phyloP scores from a whole-genome alignment of 1,140 invertebrate genomes.

The Ericerus pela region DNA sequence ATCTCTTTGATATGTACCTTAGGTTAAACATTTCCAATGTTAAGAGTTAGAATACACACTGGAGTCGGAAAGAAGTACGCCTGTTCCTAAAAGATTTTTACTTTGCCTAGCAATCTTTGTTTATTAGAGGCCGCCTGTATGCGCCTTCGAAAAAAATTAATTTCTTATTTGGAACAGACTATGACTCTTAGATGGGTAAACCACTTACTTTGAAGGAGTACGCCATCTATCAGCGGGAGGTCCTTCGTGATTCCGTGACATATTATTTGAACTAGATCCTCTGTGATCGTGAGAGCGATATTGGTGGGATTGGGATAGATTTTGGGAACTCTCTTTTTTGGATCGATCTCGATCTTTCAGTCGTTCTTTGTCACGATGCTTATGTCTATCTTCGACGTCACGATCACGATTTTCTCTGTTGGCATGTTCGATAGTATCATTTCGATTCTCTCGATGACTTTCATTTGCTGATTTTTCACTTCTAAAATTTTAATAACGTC shows the following conservation, averaged over 20 bases:
- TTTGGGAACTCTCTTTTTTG: not conserved
- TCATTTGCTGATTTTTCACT: not conserved
- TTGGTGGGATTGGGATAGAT: not conserved
- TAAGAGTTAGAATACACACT: no score
- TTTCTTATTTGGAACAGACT: no score
- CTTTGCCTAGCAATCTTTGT: no score
- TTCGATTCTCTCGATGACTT: conserved; percentile 1
- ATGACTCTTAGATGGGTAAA: not conserved
- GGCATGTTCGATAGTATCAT: not conserved
- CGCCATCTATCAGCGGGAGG: not conserved
- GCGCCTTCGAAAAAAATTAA: no score
- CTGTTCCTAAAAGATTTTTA: no score
- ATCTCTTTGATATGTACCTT: no score
- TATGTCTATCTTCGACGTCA: not conserved
- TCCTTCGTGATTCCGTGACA: not conserved
- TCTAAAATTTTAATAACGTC: not conserved
- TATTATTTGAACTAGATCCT: not conserved
- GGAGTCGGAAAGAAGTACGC: no score
- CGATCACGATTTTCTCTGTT: not conserved
- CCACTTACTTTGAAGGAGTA: not conserved
- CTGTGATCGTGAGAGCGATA: not conserved
- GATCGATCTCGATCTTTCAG: not conserved
- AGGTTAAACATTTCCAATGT: no score
- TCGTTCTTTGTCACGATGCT: not conserved
- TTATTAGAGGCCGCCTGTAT: no score